A percentile compares a stretch with the other conserved stretches of the same genome.
Evolutionary conservation across 1,140 invertebrate genomes (phyloP).

Genomic region (Phenacoccus solenopsis): DNA sequence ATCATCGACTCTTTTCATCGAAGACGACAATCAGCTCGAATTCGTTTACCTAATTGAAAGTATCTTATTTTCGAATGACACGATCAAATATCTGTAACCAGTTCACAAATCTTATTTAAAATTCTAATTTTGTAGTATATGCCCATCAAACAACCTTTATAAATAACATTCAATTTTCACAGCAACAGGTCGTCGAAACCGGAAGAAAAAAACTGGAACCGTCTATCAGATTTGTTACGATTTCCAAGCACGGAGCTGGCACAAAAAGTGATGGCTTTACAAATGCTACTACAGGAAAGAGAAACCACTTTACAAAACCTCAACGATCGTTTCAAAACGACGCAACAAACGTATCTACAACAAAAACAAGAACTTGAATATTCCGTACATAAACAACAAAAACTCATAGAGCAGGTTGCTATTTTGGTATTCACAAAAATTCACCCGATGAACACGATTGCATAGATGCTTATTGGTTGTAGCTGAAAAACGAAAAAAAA

Average conservation of each 20-base stretch:
- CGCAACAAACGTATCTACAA: not conserved
- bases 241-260: not conserved
- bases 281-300: not conserved
- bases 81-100: too few species aligned
- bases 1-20: too few species aligned
- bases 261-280: slow-evolving; percentile 4
- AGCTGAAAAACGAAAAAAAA: slow-evolving; percentile 50
- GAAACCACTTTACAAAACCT: not conserved
- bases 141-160: too few species aligned
- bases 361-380: not conserved
- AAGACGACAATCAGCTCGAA: too few species aligned
- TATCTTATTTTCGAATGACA: too few species aligned
- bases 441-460: too few species aligned
- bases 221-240: slow-evolving; percentile 4
- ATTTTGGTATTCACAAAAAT: too few species aligned
- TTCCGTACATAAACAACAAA: not conserved
- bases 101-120: too few species aligned
- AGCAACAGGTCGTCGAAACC: not conserved
- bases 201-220: not conserved
- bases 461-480: not conserved
- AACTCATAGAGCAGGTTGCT: slow-evolving; percentile 7
- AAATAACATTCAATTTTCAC: too few species aligned
- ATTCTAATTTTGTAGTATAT: too few species aligned
- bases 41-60: too few species aligned
- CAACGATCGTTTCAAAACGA: not conserved